A percentile compares a stretch with the other conserved stretches of the same genome.
Conservation (phyloP, 2,888 invertebrate genomes). For the Mimachlamys varia region DNA sequence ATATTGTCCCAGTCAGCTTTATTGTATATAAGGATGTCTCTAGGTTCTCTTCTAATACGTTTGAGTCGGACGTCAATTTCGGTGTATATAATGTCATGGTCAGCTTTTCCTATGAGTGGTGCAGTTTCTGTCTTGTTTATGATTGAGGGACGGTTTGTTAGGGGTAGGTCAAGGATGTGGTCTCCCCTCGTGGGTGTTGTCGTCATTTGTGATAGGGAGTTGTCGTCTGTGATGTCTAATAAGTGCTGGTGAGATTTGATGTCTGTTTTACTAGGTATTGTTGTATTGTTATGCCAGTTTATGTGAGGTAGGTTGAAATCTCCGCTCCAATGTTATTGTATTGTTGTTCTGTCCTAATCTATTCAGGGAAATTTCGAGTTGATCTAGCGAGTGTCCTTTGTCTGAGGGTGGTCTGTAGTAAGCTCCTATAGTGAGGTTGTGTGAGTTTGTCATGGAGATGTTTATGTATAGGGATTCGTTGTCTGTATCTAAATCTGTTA, state of each 20-base stretch:
- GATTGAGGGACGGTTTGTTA: background rate
- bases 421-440: background rate
- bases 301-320: background rate
- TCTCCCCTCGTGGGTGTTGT: background rate
- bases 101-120: background rate
- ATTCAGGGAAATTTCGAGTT: background rate
- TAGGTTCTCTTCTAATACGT: background rate
- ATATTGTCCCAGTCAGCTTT: background rate
- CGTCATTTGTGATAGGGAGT: background rate
- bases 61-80: background rate
- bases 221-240: background rate
- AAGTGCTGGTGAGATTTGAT: too few species aligned
- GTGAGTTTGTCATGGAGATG: background rate
- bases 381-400: conserved; percentile 22
- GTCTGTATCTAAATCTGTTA: background rate
- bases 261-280: background rate
- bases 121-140: background rate
- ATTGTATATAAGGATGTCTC: background rate
- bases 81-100: background rate
- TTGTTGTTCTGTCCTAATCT: conserved; percentile 1
- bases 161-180: background rate
- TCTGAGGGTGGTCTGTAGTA: background rate
- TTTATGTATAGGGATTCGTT: background rate
- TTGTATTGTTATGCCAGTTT: background rate
- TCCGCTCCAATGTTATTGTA: background rate